Conservation (phyloP, 2,113 vertebrate species). For the western clawed frog (Xenopus tropicalis) region UCB_Xtro_10.0 CM004446.2:129006501-129007000, state of each 20-base stretch:
- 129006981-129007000: neutral
- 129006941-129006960: too few relatives aligned
- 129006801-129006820: slow-evolving; percentile 15
- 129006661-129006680: slow-evolving; percentile 11
- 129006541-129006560: slow-evolving; percentile 36
- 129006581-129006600: slow-evolving; percentile 14
- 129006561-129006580: slow-evolving; percentile 26
- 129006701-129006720: neutral
- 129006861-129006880: neutral
- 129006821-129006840: neutral
- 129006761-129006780: neutral
- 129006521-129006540: slow-evolving; percentile 32
- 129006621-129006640: slow-evolving; percentile 4
- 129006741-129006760: neutral
- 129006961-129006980: too few relatives aligned
- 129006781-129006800: neutral
- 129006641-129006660: slow-evolving; percentile 33
- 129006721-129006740: neutral
- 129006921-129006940: too few relatives aligned
- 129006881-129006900: too few relatives aligned
- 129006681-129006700: slow-evolving; percentile 28
- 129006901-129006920: too few relatives aligned
- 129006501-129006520: slow-evolving; percentile 28
- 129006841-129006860: neutral
- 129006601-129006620: slow-evolving; percentile 20